Conservation (phyloP, 1,140 invertebrate species). For the Eulimnadia texana region DNA sequence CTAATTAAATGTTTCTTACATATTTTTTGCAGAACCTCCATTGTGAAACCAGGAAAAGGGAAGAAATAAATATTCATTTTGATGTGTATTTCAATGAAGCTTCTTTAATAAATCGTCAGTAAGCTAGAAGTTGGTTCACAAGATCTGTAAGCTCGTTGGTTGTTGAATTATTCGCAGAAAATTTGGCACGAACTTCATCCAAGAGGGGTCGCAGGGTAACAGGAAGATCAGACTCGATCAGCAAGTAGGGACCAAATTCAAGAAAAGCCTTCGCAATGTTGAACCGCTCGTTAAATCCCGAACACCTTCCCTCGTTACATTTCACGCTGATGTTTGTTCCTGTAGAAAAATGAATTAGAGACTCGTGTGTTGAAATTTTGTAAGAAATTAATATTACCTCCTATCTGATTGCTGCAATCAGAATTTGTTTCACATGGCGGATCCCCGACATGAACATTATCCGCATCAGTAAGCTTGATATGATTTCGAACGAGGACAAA, state of each 20-base stretch:
- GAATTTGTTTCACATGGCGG: constrained; percentile 25
- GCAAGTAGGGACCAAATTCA: constrained; percentile 6
- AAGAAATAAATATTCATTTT: constrained; percentile 2
- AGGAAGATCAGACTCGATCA: background rate
- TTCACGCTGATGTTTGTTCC: constrained; percentile 14
- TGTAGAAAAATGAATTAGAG: background rate
- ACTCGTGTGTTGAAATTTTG: background rate
- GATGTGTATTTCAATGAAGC: background rate
- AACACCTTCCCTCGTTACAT: constrained; percentile 27
- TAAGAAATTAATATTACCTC: too few species aligned
- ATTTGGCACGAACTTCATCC: background rate
- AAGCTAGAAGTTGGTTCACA: background rate
- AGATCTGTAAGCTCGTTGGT: background rate
- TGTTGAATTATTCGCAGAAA: background rate
- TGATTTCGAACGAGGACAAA: constrained; percentile 33
- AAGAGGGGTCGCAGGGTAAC: background rate
- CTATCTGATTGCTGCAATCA: constrained; percentile 21
- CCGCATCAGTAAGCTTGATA: constrained; percentile 35
- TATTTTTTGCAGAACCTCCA: constrained; percentile 4
- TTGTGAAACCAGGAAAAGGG: constrained; percentile 3
- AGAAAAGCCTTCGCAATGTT: constrained; percentile 31
- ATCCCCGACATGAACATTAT: constrained; percentile 32
- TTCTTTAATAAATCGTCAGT: background rate
- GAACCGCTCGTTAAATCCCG: constrained; percentile 31
- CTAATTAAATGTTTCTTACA: background rate